These are phyloP conservation scores for Oreochromis spilurus DNA, from an alignment of 2,113 vertebrate species.

Conservation along the genomic window DNA sequence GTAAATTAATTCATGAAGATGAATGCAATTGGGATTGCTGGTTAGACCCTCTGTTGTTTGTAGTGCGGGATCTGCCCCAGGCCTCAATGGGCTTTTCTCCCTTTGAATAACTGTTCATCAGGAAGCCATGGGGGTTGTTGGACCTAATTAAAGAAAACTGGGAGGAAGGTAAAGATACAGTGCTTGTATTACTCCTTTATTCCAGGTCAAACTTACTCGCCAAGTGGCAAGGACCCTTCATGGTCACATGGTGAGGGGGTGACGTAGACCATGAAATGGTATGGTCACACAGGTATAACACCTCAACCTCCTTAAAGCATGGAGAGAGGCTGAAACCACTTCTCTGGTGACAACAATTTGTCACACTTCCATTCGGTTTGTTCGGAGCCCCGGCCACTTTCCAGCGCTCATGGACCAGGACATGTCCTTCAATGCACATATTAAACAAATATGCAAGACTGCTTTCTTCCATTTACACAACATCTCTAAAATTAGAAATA, in stretches of 20 bases:
- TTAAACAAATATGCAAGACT: too few relatives aligned
- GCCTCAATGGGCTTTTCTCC: neutral
- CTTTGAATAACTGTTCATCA: neutral
- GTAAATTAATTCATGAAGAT: neutral
- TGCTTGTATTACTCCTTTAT: neutral
- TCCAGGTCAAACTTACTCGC: neutral
- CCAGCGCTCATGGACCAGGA: too few relatives aligned
- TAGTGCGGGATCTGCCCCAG: neutral
- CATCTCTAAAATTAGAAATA: too few relatives aligned
- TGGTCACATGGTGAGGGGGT: neutral
- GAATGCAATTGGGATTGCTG: neutral
- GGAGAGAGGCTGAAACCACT: too few relatives aligned
- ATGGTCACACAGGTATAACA: neutral
- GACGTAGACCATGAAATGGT: neutral
- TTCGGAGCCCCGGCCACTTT: too few relatives aligned
- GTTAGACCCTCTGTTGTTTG: neutral
- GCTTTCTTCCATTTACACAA: too few relatives aligned
- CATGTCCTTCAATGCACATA: too few relatives aligned
- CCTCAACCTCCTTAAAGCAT: neutral
- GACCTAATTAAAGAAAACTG: neutral
- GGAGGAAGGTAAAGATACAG: neutral
- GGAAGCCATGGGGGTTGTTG: neutral
- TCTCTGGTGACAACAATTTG: too few relatives aligned
- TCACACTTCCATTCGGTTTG: too few relatives aligned
- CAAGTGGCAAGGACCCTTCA: neutral